phyloP scores from a whole-genome alignment of 2,797 vertebrate genomes.

The Siniperca obscura region DNA sequence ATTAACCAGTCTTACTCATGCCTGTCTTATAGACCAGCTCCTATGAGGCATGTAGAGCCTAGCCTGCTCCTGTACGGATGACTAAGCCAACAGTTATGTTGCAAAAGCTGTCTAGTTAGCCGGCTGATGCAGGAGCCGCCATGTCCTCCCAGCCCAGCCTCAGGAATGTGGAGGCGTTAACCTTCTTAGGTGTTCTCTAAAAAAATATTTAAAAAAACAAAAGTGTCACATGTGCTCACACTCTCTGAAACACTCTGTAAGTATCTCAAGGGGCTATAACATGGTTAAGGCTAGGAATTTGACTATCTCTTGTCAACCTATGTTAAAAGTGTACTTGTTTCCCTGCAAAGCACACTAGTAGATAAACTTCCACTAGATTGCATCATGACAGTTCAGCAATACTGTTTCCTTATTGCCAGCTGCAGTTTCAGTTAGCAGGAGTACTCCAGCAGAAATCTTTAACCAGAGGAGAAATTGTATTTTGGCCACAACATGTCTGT shows the following conservation, averaged over 20 bases:
- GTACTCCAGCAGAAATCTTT: conserved; percentile 7
- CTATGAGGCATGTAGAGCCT: conserved; percentile 65
- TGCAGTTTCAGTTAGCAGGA: conserved; percentile 37
- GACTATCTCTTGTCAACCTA: not conserved
- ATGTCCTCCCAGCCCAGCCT: conserved; percentile 66
- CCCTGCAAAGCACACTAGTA: not conserved
- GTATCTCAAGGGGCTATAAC: not conserved
- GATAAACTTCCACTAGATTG: not conserved
- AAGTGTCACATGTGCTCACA: conserved; percentile 32
- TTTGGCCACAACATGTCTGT: not conserved
- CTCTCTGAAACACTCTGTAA: conserved; percentile 4
- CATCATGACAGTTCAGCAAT: conserved; percentile 15
- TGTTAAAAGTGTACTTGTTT: conserved; percentile 20
- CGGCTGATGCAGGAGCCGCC: conserved; percentile 60
- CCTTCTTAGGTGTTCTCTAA: conserved; percentile 57
- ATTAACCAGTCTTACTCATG: conserved; percentile 47
- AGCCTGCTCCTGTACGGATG: conserved; percentile 68
- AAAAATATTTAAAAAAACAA: not conserved
- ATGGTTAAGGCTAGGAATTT: not conserved
- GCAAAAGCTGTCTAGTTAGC: conserved; percentile 72
- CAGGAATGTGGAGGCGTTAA: conserved; percentile 76
- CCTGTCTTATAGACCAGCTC: conserved; percentile 54
- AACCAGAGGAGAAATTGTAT: not conserved
- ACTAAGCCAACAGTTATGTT: conserved; percentile 76
- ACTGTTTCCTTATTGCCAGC: conserved; percentile 15